Conservation (phyloP, 2,113 vertebrate genomes). For the Ptilorrhoa leucosticta region DNA sequence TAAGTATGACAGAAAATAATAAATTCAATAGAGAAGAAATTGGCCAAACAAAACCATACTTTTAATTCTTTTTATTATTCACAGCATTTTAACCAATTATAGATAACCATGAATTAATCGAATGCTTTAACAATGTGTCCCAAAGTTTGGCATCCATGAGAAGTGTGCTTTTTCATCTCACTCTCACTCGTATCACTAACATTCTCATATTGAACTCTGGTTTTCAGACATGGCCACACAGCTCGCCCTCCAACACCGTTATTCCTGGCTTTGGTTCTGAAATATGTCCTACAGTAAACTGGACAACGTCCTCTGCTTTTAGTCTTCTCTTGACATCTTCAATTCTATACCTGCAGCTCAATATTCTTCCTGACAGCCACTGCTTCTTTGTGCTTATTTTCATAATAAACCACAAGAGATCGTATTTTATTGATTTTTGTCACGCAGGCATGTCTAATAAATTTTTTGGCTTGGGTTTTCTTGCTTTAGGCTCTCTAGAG, state of each 20-base stretch:
- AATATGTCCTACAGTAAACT: neutral
- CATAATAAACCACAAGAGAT: constrained; percentile 20
- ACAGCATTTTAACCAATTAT: neutral
- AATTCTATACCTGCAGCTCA: neutral
- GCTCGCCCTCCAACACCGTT: neutral
- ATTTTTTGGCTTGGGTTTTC: neutral
- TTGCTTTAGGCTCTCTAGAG: neutral
- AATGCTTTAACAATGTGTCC: neutral
- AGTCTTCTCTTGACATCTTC: neutral
- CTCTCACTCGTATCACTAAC: neutral
- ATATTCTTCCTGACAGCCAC: neutral
- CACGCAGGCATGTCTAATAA: neutral
- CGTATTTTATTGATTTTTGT: constrained; percentile 37
- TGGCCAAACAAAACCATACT: neutral
- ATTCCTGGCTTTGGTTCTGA: neutral
- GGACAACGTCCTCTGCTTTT: neutral
- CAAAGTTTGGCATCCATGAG: neutral
- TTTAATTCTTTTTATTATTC: neutral
- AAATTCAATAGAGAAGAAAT: neutral
- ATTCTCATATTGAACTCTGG: neutral
- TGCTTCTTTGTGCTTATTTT: constrained; percentile 29
- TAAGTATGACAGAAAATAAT: neutral
- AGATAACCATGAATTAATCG: neutral
- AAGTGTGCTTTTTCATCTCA: neutral
- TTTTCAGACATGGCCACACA: neutral